Conservation (phyloP, 2,888 invertebrate species). For the Zygothrica quintamaculata region DNA sequence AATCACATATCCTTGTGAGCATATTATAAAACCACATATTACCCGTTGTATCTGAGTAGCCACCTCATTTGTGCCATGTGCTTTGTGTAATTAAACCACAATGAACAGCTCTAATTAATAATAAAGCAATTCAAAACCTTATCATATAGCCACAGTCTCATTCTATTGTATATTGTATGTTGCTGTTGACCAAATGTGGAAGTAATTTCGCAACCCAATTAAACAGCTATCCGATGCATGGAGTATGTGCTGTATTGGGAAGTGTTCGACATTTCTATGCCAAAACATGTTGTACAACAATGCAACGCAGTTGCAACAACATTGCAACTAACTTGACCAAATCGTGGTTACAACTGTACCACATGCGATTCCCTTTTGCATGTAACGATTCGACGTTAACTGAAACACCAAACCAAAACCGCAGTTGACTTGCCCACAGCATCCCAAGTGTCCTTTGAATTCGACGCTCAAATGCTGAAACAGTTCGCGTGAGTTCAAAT, state of each 20-base stretch:
- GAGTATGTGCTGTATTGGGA: constrained; percentile 24
- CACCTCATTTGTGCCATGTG: too few relatives aligned
- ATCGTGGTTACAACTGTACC: constrained; percentile 48
- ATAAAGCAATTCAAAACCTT: too few relatives aligned
- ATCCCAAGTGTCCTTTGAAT: constrained; percentile 46
- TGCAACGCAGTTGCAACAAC: constrained; percentile 26
- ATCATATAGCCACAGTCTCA: too few relatives aligned
- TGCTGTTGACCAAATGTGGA: too few relatives aligned
- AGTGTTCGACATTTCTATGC: not conserved
- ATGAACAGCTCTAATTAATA: too few relatives aligned
- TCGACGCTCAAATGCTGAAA: constrained; percentile 28
- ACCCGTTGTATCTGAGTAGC: too few relatives aligned
- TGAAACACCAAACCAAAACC: constrained; percentile 53
- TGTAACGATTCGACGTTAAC: constrained; percentile 50
- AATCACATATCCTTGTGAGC: too few relatives aligned
- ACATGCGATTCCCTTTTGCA: constrained; percentile 21
- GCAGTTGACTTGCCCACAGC: constrained; percentile 61
- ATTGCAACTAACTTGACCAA: constrained; percentile 67
- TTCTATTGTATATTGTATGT: too few relatives aligned
- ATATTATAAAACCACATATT: too few relatives aligned
- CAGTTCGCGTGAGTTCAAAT: constrained; percentile 22
- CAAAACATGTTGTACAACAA: constrained; percentile 5
- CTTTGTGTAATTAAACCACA: too few relatives aligned
- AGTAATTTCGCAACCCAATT: too few relatives aligned
- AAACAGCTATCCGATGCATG: not conserved